Base-by-base conservation (phyloP, 2,113 vertebrate genomes). In the Burhinus oedicnemus region DNA sequence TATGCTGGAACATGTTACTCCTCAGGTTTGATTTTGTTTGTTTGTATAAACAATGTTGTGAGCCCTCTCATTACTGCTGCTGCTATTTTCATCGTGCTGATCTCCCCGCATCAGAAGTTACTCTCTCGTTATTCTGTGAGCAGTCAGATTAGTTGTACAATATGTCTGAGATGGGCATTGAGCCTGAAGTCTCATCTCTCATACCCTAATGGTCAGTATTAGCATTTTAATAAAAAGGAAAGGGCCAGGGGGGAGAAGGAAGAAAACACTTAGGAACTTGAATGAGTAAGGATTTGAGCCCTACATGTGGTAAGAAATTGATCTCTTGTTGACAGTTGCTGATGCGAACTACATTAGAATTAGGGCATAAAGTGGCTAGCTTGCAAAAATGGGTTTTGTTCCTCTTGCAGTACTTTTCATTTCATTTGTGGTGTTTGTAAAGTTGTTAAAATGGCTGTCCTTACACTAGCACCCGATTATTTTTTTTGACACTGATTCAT, bases 401-500 rank as follows among this genome's bases (percentile, higher is more conserved):
- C 30, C 14, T 78, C 26, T 55, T 0, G 0, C 25, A 9, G 45
- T 34, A 5, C 20, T 47, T 13, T 62, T 94, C 3, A 4, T 61
- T 83, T 92, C n/a, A 32, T 0, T 68, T 52, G 40, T 32, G 3
- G 29, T 75, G 17, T 64, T 87, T 72, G 20, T 87, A 4, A 69
- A 61, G 22, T 30, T 65, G 44, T n/a, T 85, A 58, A 76, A 80
- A 83, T 66, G 3, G 12, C 42, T 80, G 66, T 70, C 30, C 54
- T 96, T 44, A 72, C 17, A 17, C 30, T 51, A 11, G 22, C 17
- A n/a, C 54, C 12, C 6, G 6, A 23, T 69, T 95, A 49, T 93
- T 95, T 95, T 95, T 95, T 90, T 82, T 69, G 42, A 45, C 21
- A 23, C 23, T 90, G 92, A 88, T 87, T 91, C 42, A 66, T 44